Evolutionary conservation across 2,888 invertebrate genomes (phyloP).

Genomic region (Frankliniella fusca): DNA sequence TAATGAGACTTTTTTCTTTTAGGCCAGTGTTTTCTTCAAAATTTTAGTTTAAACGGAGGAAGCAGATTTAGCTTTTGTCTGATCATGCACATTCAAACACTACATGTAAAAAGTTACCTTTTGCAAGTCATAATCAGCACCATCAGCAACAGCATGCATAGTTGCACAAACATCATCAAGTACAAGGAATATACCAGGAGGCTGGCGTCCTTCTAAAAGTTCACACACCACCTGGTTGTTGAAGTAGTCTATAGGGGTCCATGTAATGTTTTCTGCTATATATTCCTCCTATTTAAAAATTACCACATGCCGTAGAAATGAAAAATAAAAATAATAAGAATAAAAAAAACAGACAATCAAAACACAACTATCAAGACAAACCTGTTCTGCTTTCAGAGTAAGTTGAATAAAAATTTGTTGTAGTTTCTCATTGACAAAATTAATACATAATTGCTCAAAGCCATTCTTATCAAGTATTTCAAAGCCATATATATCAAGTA

Average conservation of each 20-base stretch:
- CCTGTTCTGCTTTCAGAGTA: slow-evolving; percentile 65
- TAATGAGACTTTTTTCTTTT: no score
- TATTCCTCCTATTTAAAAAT: slow-evolving; percentile 57
- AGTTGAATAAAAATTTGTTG: slow-evolving; percentile 69
- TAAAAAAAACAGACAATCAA: neutral
- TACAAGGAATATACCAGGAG: slow-evolving; percentile 61
- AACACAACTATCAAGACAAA: slow-evolving; percentile 42
- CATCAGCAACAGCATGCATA: slow-evolving; percentile 61
- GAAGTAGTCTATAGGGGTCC: slow-evolving; percentile 65
- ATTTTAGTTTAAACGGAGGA: no score
- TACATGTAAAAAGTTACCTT: slow-evolving; percentile 44
- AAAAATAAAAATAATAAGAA: slow-evolving; percentile 28
- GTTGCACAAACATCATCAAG: slow-evolving; percentile 67
- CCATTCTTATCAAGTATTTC: slow-evolving; percentile 66
- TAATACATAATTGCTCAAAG: slow-evolving; percentile 68
- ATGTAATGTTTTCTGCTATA: slow-evolving; percentile 61
- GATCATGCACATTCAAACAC: no score
- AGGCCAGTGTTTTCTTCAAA: no score
- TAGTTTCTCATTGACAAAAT: slow-evolving; percentile 67
- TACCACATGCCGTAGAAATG: neutral
- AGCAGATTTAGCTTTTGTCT: no score
- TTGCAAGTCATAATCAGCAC: slow-evolving; percentile 58
- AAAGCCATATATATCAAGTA: slow-evolving; percentile 67
- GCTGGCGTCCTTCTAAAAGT: slow-evolving; percentile 59
- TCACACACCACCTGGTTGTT: slow-evolving; percentile 60